Evolutionary conservation across 1,140 invertebrate species (phyloP).

Genomic region (Diabrotica virgifera): DNA sequence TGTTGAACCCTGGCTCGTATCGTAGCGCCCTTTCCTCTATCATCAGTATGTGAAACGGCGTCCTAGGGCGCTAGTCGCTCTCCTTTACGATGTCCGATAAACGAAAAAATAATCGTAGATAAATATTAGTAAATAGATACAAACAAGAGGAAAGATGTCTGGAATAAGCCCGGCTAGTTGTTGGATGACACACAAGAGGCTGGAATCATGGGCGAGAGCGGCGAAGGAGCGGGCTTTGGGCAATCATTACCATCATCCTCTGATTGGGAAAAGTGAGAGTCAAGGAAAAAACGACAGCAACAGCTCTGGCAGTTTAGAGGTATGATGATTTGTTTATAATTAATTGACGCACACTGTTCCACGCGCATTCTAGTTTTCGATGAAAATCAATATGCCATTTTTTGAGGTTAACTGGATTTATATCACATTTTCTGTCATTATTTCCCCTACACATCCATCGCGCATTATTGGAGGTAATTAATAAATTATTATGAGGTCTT

Average conservation of each 20-base stretch:
- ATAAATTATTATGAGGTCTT: too few species aligned
- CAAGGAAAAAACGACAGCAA: slow-evolving; percentile 35
- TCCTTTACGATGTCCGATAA: not conserved
- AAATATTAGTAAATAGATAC: not conserved
- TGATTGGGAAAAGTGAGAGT: slow-evolving; percentile 18
- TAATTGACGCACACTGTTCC: slow-evolving; percentile 1
- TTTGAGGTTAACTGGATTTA: slow-evolving; percentile 15
- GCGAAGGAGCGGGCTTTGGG: slow-evolving; percentile 62
- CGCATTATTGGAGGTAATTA: too few species aligned
- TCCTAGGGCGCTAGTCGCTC: slow-evolving; percentile 17
- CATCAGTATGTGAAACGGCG: slow-evolving; percentile 25
- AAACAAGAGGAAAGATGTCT: slow-evolving; percentile 51
- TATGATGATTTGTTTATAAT: slow-evolving; percentile 18
- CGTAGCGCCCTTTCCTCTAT: slow-evolving; percentile 20
- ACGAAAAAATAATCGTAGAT: slow-evolving; percentile 9
- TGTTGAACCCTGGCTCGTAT: slow-evolving; percentile 35
- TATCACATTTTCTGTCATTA: not conserved
- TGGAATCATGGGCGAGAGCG: slow-evolving; percentile 68
- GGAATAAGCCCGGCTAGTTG: slow-evolving; percentile 64
- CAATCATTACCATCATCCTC: slow-evolving; percentile 29
- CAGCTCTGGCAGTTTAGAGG: slow-evolving; percentile 40
- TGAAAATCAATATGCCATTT: slow-evolving; percentile 22
- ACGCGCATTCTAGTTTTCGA: slow-evolving; percentile 9
- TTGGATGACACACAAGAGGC: slow-evolving; percentile 66
- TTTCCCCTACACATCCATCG: too few species aligned